These are phyloP conservation scores for Procambarus clarkii DNA, from an alignment of 1,140 invertebrate genomes.

Conservation along the genomic window DNA sequence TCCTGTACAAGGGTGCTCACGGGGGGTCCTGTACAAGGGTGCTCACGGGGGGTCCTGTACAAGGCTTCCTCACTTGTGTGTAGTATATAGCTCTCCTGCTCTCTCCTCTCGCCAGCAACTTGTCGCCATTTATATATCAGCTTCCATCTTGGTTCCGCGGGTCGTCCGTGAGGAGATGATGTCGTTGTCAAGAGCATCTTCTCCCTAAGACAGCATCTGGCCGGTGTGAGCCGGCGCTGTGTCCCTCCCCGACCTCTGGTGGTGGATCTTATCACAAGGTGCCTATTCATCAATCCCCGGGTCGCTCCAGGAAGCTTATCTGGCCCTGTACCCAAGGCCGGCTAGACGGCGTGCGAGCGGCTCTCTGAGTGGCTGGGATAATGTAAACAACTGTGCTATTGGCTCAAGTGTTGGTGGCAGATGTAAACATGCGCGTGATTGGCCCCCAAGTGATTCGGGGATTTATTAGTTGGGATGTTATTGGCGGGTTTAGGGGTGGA, in stretches of 20 bases:
- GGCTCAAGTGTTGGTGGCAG: background rate
- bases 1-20: too few relatives aligned
- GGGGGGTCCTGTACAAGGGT: too few relatives aligned
- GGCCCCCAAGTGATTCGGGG: background rate
- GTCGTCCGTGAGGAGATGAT: background rate
- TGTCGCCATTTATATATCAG: background rate
- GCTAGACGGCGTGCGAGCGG: background rate
- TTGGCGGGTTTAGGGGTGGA: background rate
- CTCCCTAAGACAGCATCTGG: too few relatives aligned
- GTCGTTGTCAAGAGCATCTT: background rate
- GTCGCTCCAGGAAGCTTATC: constrained; percentile 4
- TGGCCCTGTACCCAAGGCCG: background rate
- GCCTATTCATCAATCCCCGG: background rate
- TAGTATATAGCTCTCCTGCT: too few relatives aligned
- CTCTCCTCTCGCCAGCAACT: background rate
- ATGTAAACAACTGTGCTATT: background rate
- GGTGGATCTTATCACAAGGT: background rate
- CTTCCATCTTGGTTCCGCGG: background rate
- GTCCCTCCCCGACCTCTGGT: background rate
- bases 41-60: too few relatives aligned
- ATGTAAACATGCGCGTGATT: background rate
- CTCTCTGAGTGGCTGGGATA: background rate
- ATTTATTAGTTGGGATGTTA: background rate
- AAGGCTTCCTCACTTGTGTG: too few relatives aligned
- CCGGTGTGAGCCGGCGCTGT: too few relatives aligned